Evolutionary conservation across 2,888 invertebrate genomes (phyloP).

Genomic region (Standfussiana lucernea): DNA sequence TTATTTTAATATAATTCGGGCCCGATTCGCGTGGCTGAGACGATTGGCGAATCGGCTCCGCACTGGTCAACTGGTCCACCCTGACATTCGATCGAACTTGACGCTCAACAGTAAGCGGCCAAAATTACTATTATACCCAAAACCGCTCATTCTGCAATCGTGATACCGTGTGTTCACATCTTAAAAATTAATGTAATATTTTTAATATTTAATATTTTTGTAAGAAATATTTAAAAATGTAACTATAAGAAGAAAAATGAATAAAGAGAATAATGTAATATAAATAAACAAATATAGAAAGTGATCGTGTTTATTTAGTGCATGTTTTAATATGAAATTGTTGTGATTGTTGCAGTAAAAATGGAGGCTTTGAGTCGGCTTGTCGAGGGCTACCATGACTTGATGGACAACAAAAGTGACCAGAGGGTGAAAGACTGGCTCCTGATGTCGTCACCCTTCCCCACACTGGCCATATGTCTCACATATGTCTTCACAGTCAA

Average conservation of each 20-base stretch:
- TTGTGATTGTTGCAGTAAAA: conserved; percentile 84
- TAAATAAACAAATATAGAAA: conserved; percentile 44
- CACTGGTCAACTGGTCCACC: conserved; percentile 74
- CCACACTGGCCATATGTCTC: conserved; percentile 94
- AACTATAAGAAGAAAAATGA: too few species aligned
- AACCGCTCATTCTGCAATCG: conserved; percentile 69
- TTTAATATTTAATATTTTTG: too few species aligned
- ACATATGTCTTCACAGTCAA: conserved; percentile 94
- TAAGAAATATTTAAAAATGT: too few species aligned
- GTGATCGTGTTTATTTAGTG: conserved; percentile 52
- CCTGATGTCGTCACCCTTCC: conserved; percentile 95
- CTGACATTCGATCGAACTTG: conserved; percentile 82
- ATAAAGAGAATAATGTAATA: too few species aligned
- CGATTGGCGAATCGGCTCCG: conserved; percentile 62
- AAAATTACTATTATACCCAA: conserved; percentile 62
- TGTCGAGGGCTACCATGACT: conserved; percentile 93
- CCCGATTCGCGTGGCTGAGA: conserved; percentile 40
- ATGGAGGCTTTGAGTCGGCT: conserved; percentile 92
- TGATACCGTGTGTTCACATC: conserved; percentile 64
- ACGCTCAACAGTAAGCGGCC: conserved; percentile 70
- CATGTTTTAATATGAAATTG: conserved; percentile 37
- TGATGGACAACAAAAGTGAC: conserved; percentile 97
- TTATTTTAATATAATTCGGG: conserved; percentile 38
- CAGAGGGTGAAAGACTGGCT: conserved; percentile 95
- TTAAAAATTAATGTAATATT: conserved; percentile 52